phyloP scores from a whole-genome alignment of 2,888 invertebrate species.

The Ferdinandea cuprea region DNA sequence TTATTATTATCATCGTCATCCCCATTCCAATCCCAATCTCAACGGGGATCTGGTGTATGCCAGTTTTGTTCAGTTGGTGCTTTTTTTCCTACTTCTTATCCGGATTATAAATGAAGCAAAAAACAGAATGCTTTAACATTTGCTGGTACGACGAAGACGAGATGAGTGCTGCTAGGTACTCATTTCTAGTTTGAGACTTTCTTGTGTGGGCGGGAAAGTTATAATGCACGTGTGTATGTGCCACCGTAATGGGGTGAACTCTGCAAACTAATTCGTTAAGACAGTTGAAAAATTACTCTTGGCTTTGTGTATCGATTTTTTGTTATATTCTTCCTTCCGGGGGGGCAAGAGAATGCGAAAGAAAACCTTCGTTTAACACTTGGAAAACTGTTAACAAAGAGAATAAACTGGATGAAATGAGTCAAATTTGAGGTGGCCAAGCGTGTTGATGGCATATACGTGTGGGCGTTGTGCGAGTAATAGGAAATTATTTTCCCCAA shows the following conservation, averaged over 20 bases:
- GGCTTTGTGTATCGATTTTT: conserved; percentile 34
- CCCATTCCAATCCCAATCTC: neutral
- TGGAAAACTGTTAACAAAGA: conserved; percentile 17
- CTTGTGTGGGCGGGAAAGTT: neutral
- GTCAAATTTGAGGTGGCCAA: conserved; percentile 22
- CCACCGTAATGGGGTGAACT: neutral
- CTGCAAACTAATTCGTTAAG: conserved; percentile 48
- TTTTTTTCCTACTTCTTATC: neutral
- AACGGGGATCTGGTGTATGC: neutral
- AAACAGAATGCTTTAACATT: conserved; percentile 12
- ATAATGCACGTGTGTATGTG: too few relatives aligned
- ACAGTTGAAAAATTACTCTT: conserved; percentile 43
- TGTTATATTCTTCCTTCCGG: too few relatives aligned
- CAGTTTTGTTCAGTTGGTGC: conserved; percentile 3
- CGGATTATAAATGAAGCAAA: conserved; percentile 26
- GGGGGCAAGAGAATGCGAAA: neutral
- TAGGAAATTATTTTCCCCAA: conserved; percentile 35
- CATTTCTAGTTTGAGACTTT: neutral
- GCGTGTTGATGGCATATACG: conserved; percentile 16
- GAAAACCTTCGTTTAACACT: conserved; percentile 31
- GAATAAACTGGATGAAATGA: conserved; percentile 5
- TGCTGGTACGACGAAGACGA: neutral
- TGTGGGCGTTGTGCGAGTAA: conserved; percentile 25
- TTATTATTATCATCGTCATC: neutral
- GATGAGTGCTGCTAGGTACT: neutral